Conservation (phyloP, 2,888 invertebrate species). For the Aphidoletes aphidimyza region DNA sequence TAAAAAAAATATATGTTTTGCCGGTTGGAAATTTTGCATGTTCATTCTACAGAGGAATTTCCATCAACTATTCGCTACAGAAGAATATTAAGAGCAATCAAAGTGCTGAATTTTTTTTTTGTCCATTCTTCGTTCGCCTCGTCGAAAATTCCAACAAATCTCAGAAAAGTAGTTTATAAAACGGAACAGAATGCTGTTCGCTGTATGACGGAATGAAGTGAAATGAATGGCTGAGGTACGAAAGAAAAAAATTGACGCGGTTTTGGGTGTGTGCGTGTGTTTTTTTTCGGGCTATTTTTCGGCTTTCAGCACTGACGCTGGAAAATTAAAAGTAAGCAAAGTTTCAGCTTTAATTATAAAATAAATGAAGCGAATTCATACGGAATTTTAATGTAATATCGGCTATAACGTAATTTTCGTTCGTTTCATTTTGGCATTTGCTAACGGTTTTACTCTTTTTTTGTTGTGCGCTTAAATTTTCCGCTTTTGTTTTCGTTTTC, state of each 20-base stretch:
- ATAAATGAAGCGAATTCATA: conserved; percentile 47
- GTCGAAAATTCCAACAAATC: not conserved
- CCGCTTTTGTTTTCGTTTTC: conserved; percentile 5
- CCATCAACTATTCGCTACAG: not conserved
- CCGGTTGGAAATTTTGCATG: not conserved
- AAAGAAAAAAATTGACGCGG: conserved; percentile 3
- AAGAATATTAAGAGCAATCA: conserved; percentile 14
- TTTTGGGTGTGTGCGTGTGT: too few species aligned
- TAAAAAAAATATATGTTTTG: not conserved
- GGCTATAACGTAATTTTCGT: conserved; percentile 46
- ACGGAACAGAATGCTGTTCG: not conserved
- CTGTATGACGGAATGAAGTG: not conserved
- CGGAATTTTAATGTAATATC: conserved; percentile 49
- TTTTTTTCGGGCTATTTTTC: not conserved
- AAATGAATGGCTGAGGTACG: not conserved
- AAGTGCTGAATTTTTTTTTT: not conserved
- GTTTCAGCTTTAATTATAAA: conserved; percentile 49
- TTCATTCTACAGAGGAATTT: not conserved
- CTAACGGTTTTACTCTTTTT: conserved; percentile 36
- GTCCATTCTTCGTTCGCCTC: not conserved
- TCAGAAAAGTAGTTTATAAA: not conserved
- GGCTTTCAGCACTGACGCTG: not conserved
- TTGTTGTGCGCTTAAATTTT: not conserved
- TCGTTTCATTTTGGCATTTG: conserved; percentile 46
- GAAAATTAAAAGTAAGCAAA: conserved; percentile 42